Evolutionary conservation across 2,113 vertebrate genomes (phyloP), one percentile per base, ranked within the genome.

Genomic region (Canis aureus): DNA sequence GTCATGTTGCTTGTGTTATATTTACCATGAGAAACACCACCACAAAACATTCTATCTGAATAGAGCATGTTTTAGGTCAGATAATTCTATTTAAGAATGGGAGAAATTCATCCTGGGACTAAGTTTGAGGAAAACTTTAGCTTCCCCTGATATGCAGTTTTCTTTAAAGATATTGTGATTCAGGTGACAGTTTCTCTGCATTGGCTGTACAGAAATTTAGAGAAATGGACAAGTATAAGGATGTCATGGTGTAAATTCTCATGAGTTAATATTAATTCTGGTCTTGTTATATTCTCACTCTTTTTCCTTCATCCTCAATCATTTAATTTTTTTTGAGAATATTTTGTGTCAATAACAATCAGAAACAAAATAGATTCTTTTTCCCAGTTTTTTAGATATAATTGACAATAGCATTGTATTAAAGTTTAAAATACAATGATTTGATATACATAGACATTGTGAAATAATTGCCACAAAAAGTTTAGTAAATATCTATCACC

Each of bases 261-360:
- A 17, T 64, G 35, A 80, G 2, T 67, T 82, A 51, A 57, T 84
- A 60, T 74, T 43, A 80, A 69, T 25, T 51, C 71, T 57, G 43
- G 79, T 29, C 64, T 67, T 69, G 7, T 74, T 89, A 66, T 84
- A 62, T 15, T 84, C 10, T 8, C 8, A 12, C 8, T 10, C 10
- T 66, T 43, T 83, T 83, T 15, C 15, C 25, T 43, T 89, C 27
- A 74, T 20, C 1, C 11, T 59, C 23, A 91, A 32, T 82, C 49
- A 66, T 69, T 88, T 85, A 80, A 51, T 49, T 27, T 91, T 91
- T 92, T 91, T 83, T 51, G 8, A 80, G 62, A 84, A 27, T 71
- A 89, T 60, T 74, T 82, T 78, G 12, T 73, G n/a, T 60, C 35
- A 66, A 9, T 29, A 5, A 94, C 88, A 79, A 79, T 69, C 2